Evolutionary conservation across 2,888 invertebrate genomes (phyloP).

Genomic region (Lypha dubia): DNA sequence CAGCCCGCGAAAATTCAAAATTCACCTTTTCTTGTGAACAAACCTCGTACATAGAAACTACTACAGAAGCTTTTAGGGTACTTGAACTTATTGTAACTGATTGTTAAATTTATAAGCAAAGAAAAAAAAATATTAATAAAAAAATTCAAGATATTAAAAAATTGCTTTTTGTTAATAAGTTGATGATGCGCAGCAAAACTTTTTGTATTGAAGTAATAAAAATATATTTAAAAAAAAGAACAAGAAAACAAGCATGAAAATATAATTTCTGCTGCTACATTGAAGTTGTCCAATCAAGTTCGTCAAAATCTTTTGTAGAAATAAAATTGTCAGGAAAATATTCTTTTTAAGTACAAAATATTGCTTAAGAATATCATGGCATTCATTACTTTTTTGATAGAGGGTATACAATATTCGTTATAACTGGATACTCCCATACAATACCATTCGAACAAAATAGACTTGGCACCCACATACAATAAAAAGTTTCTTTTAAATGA

Average conservation of each 20-base stretch:
- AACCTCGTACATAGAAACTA: no score
- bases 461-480: background rate
- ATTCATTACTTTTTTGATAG: background rate
- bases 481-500: conserved; percentile 25
- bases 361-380: no score
- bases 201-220: conserved; percentile 46
- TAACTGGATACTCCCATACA: background rate
- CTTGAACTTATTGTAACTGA: background rate
- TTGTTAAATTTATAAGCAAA: background rate
- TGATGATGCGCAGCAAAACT: conserved; percentile 53
- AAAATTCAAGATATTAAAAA: no score
- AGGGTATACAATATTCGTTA: background rate
- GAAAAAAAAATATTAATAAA: background rate
- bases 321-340: no score
- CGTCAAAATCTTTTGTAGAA: no score
- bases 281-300: no score
- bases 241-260: no score
- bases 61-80: no score
- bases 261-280: background rate
- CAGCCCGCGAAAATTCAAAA: no score
- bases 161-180: background rate
- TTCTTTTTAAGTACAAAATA: no score
- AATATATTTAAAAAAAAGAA: background rate
- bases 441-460: background rate
- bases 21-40: no score